Base-by-base conservation (phyloP, 2,113 vertebrate species). In the Indri indri region DNA sequence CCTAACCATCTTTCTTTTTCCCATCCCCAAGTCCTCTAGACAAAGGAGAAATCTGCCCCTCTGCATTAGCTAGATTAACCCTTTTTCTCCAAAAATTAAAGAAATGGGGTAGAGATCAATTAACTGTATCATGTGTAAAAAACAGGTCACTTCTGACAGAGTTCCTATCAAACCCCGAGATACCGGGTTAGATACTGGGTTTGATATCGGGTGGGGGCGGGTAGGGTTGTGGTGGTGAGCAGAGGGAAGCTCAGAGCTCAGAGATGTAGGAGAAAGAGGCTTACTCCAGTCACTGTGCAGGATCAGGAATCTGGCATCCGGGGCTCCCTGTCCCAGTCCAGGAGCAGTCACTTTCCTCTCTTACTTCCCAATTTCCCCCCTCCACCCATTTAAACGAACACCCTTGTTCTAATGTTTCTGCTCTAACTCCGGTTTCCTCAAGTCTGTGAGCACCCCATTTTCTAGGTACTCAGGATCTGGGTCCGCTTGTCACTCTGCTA, bases 21-120 rank as follows among this genome's bases (percentile, higher is more conserved):
- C 66, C 20, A 95, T 50, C 61, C 40, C 73, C 50, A 90, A 80
- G 23, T 61, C 45, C 70, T 93, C 8, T 18, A 95, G 87, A 97
- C 90, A 96, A 96, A 88, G 73, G 63, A 87, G 63, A 96, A 70
- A 74, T 42, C 20, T 91, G 59, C 37, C 4, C 8, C 54, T 22
- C 27, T 83, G 30, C 96, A 95, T 94, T 88, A 89, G 20, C 61
- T 92, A 77, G 57, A 90, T 94, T 94, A 96, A 90, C 42, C 18
- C 5, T n/a, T 57, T 83, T 80, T 93, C 61, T 81, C 20, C 54
- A 16, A 30, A 84, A 91, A 57, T 71, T 59, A 77, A 92, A 92
- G 59, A 93, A 81, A 86, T 25, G 14, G 20, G 80, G 8, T 50
- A 70, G 37, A 82, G 73, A 40, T 63, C 34, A 89, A 52, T 63